phyloP scores from a whole-genome alignment of 2,888 invertebrate genomes.

The Mamestra brassicae region DNA sequence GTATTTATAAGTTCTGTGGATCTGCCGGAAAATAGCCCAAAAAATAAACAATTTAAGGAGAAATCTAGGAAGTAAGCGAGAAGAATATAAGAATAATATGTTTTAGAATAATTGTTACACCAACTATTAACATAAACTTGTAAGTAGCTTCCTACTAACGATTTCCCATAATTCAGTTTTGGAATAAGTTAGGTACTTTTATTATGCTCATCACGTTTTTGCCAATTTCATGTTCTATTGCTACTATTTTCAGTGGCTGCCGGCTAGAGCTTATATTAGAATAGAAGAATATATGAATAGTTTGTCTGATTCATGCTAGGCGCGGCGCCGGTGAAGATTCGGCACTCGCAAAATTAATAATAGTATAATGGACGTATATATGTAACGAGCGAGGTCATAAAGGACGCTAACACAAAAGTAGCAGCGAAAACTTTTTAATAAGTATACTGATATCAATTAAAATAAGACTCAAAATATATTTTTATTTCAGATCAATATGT shows the following conservation, averaged over 20 bases:
- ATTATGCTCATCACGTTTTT: constrained; percentile 9
- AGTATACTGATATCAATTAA: not conserved
- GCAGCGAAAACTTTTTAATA: not conserved
- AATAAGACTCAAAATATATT: not conserved
- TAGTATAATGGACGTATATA: constrained; percentile 1
- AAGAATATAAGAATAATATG: constrained; percentile 25
- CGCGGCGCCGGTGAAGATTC: constrained; percentile 31
- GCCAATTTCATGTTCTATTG: constrained; percentile 27
- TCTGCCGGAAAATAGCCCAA: constrained; percentile 6
- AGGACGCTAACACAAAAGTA: not conserved
- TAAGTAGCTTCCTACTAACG: constrained; percentile 7
- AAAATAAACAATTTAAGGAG: constrained; percentile 18
- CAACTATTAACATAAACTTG: not conserved
- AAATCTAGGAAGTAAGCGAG: constrained; percentile 8
- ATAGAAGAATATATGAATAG: constrained; percentile 12
- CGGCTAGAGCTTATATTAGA: constrained; percentile 41
- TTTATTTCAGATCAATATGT: constrained; percentile 79
- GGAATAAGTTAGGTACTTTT: constrained; percentile 4
- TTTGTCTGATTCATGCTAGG: constrained; percentile 21
- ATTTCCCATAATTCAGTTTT: not conserved
- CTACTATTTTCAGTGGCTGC: constrained; percentile 44
- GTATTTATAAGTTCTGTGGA: no score
- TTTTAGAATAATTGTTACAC: not conserved
- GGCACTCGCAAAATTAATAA: constrained; percentile 9
- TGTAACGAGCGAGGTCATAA: constrained; percentile 27